Evolutionary conservation across 2,113 vertebrate species (phyloP), one percentile per base, ranked within the genome.

Genomic region (Cairina moschata): DNA sequence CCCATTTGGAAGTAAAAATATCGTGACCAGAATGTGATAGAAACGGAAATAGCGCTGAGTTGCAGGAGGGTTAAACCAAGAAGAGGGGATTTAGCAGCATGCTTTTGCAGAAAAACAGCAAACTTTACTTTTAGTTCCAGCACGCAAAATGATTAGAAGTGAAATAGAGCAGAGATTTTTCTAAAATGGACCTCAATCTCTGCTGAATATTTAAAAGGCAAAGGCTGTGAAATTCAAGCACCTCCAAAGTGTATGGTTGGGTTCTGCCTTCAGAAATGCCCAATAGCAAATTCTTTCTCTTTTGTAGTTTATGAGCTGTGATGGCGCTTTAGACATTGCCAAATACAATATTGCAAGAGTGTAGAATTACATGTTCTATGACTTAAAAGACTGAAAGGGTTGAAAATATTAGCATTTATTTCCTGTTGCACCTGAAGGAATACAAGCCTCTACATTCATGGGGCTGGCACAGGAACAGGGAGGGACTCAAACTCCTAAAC

Each of bases 151-250:
- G 34, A 89, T 90, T 88, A 84, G 44, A 88, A 84, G 48, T 55
- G 68, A 88, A 95, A 82, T n/a, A 84, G 55, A 93, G 83, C 83
- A 93, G 77, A 74, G 42, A 62, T 85, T 91, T 92, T 85, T 91
- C 73, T 89, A 77, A 95, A 94, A 92, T 54, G 74, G 52, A 76
- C 79, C 46, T 86, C 65, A 74, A 8, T 88, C 90, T 86, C 58
- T 95, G 87, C 90, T 91, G 90, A 90, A 77, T 90, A 90, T 90
- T 96, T 78, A 84, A 78, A 94, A 86, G 50, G 58, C 62, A 95
- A 80, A 89, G 62, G 62, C 36, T 76, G 83, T 86, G 86, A 93
- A 95, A 89, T 92, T 85, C 76, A 84, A 74, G 83, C 85, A 86
- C 81, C 80, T 97, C 50, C 50, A 73, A 91, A 94, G 81, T 69